Evolutionary conservation across 2,888 invertebrate species (phyloP), one percentile per base, ranked within the genome.

Genomic region (Sinodicranocentrus sp.): DNA sequence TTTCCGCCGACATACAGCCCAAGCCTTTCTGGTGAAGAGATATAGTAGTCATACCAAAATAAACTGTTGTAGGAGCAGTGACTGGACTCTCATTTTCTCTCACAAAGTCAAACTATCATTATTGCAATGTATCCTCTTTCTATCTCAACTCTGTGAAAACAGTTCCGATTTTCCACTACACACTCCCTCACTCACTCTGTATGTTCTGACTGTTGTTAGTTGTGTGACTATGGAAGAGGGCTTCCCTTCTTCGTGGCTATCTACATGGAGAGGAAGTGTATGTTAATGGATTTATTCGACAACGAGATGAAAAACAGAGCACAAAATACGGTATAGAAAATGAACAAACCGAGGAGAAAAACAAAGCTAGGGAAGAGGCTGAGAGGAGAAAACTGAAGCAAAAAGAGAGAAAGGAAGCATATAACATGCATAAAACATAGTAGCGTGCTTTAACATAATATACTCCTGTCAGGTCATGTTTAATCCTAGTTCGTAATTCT

Each of bases 401-500:
- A 26, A 70, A 25, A 33, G 52, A 54, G 67, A 43, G 59, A 59
- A 52, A 61, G 78, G 21, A 71, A 61, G 71, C 52, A 26, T 72
- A 67, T 57, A 80, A 72, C 79, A 82, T 82, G 82, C 82, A 82
- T 82, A 82, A 73, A 82, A 82, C 57, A 82, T 82, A 67, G 67
- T 82, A 73, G 82, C 82, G 73, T 82, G 82, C 67, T 82, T 82
- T 73, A 82, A 67, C 82, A 82, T 82, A 82, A 82, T 82, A 82
- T 82, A 73, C 82, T 82, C 82, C 63, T 82, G 82, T 82, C 73
- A 73, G 82, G 82, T 73, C 82, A 82, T 82, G 82, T 82, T 82
- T 82, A 82, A 82, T 82, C 82, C 82, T 82, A 82, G 82, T 82
- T 82, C 82, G 82, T 82, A 82, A 82, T 82, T 82, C 82, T 82